Percentiles rank a stretch among this genome's conserved stretches.
These are phyloP conservation scores for Formica aserva DNA, from an alignment of 2,888 invertebrate genomes.

Conservation along the genomic window DNA sequence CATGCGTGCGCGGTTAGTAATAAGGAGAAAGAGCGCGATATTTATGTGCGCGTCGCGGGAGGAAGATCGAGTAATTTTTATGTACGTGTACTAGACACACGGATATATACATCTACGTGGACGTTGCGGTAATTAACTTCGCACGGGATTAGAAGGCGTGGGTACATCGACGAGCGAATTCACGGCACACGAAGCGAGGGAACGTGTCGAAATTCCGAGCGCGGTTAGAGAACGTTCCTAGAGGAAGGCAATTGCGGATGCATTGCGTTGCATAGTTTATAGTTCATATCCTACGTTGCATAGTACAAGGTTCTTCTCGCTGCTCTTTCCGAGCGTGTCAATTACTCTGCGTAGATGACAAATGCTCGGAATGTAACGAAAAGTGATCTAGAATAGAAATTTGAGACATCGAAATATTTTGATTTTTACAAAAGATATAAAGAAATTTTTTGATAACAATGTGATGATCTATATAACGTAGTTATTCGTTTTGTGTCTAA, in stretches of 20 bases:
- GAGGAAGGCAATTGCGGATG: conserved; percentile 17
- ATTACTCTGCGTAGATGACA: background rate
- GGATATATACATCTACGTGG: background rate
- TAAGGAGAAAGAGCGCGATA: conserved; percentile 26
- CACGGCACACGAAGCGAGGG: conserved; percentile 53
- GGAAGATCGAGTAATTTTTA: conserved; percentile 35
- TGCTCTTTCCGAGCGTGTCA: background rate
- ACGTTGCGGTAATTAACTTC: conserved; percentile 70
- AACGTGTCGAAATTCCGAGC: conserved; percentile 50
- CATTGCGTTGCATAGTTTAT: background rate
- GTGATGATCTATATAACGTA: background rate
- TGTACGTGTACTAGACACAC: background rate
- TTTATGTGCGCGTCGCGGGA: conserved; percentile 45
- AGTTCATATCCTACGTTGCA: background rate
- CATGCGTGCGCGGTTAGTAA: background rate
- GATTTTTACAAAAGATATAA: background rate
- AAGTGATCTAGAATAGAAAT: background rate
- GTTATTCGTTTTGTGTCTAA: too few relatives aligned
- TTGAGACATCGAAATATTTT: background rate
- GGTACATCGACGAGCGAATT: conserved; percentile 60
- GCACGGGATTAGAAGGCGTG: conserved; percentile 71
- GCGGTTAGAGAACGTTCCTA: conserved; percentile 24
- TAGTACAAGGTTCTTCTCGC: background rate
- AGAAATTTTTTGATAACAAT: background rate
- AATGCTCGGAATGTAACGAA: background rate